These are phyloP conservation scores for Mamestra brassicae DNA, from an alignment of 2,888 invertebrate genomes.

Conservation along the genomic window DNA sequence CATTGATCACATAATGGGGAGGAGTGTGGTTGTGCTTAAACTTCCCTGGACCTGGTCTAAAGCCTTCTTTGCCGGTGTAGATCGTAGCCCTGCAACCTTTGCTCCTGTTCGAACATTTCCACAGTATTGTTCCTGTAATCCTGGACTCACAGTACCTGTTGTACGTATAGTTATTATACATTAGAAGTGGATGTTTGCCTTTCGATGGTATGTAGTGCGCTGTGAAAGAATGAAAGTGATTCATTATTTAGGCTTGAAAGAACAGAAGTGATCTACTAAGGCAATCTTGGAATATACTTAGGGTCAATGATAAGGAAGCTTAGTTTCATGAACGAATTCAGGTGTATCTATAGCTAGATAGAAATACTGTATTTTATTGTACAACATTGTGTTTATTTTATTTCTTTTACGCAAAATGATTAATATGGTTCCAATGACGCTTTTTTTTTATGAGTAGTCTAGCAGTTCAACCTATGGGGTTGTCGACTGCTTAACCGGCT, in stretches of 20 bases:
- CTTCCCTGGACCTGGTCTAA: constrained; percentile 22
- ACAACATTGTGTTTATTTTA: too few species aligned
- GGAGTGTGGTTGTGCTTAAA: constrained; percentile 52
- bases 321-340: not conserved
- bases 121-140: constrained; percentile 39
- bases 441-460: too few species aligned
- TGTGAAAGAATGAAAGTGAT: constrained; percentile 30
- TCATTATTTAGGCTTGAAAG: not conserved
- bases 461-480: too few species aligned
- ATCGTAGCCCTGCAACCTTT: constrained; percentile 58
- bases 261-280: not conserved
- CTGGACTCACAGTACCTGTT: constrained; percentile 46
- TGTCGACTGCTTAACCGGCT: too few species aligned
- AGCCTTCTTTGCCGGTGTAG: constrained; percentile 7
- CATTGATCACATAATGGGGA: constrained; percentile 40
- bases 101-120: constrained; percentile 58
- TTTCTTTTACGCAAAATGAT: too few species aligned
- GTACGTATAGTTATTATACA: constrained; percentile 64
- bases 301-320: not conserved
- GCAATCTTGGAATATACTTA: not conserved
- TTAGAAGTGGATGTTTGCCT: constrained; percentile 67
- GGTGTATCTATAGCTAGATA: not conserved
- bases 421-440: too few species aligned
- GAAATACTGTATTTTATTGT: too few species aligned
- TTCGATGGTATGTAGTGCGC: constrained; percentile 56